Evolutionary conservation across 2,888 invertebrate genomes (phyloP).

Genomic region (Hirtodrosophila cameraria): DNA sequence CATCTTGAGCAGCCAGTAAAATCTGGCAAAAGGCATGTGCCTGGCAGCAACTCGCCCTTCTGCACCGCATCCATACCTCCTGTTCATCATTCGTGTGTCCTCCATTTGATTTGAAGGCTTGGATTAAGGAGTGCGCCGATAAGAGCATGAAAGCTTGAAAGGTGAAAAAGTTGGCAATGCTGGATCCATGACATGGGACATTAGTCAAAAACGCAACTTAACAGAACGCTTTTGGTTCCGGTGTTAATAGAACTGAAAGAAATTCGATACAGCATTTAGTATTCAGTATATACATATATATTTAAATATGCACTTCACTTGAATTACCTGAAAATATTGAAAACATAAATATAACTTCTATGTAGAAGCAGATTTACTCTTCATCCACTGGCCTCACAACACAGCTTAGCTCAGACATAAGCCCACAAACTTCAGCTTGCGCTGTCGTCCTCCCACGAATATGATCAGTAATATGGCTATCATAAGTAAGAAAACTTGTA

Average conservation of each 20-base stretch:
- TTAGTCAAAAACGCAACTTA: conserved; percentile 45
- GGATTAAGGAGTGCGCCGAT: conserved; percentile 45
- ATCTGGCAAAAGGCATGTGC: conserved; percentile 40
- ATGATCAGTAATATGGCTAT: background rate
- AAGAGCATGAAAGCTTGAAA: conserved; percentile 31
- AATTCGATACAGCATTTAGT: too few relatives aligned
- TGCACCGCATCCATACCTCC: background rate
- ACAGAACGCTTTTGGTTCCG: conserved; percentile 2
- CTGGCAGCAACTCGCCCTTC: conserved; percentile 7
- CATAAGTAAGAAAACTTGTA: background rate
- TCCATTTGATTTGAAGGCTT: conserved; percentile 51
- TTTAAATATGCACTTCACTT: background rate
- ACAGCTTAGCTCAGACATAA: background rate
- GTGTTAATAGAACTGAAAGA: background rate
- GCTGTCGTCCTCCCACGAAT: background rate
- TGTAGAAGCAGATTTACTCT: too few relatives aligned
- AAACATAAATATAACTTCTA: too few relatives aligned
- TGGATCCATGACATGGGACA: conserved; percentile 42
- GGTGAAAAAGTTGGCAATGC: conserved; percentile 34
- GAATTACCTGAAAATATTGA: too few relatives aligned
- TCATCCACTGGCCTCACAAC: background rate
- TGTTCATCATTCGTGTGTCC: conserved; percentile 1
- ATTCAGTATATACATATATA: background rate
- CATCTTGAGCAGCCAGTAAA: conserved; percentile 16
- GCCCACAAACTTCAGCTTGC: background rate